Conservation (phyloP, 1,140 invertebrate genomes). For the Heliconius hewitsoni region DNA sequence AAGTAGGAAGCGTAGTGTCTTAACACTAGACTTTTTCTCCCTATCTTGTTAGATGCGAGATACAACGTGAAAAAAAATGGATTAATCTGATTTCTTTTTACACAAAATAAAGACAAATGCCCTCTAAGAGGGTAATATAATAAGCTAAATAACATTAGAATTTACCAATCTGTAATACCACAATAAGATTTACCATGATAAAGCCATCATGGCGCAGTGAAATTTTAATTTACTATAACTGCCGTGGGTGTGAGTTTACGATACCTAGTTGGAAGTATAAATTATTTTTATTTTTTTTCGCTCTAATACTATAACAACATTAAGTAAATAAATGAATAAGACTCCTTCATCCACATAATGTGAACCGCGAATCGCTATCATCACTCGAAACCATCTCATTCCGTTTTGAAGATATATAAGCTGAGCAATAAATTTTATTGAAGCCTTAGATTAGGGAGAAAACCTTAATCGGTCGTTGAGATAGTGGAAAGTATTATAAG, state of each 20-base stretch:
- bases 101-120: too few relatives aligned
- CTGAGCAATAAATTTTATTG: constrained; percentile 43
- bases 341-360: constrained; percentile 28
- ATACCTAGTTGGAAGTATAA: too few relatives aligned
- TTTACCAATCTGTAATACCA: too few relatives aligned
- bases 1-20: neutral
- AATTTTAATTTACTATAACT: too few relatives aligned
- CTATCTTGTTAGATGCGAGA: neutral
- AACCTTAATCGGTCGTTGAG: constrained; percentile 35
- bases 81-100: too few relatives aligned
- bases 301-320: too few relatives aligned
- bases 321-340: constrained; percentile 24
- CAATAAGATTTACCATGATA: too few relatives aligned
- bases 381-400: constrained; percentile 34
- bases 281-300: too few relatives aligned
- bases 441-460: constrained; percentile 37
- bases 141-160: too few relatives aligned
- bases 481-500: constrained; percentile 12
- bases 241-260: too few relatives aligned
- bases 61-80: neutral
- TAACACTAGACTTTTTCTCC: neutral
- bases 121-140: too few relatives aligned
- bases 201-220: too few relatives aligned
- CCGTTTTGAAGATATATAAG: constrained; percentile 39
- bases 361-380: constrained; percentile 22